Evolutionary conservation across 2,113 vertebrate genomes (phyloP), one percentile per base, ranked within the genome.

Genomic region (Anas platyrhynchos): DNA sequence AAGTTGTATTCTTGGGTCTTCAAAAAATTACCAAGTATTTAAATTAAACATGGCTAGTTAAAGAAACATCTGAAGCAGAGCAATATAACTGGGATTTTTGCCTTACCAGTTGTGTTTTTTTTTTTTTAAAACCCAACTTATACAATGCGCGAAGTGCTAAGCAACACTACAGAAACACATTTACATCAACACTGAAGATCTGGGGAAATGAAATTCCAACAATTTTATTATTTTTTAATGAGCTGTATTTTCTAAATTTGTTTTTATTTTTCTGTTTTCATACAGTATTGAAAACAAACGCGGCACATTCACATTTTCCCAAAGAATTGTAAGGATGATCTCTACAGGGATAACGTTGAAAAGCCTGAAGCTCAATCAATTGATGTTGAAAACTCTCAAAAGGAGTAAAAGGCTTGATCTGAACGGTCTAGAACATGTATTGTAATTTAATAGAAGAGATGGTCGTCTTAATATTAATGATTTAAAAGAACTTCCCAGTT

Each of bases 261-360:
- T 98, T 98, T 98, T 98, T 98, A 96, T 98, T 97, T 97, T 97
- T 98, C 97, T 98, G 98, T 98, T 98, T 99, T 99, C 98, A 98
- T 99, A 99, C 98, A 99, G 98, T 98, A 99, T 98, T 98, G 98
- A 99, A 99, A 99, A 98, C 98, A 98, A 98, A 99, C 98, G 98
- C 98, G 94, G 98, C 98, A 99, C 99, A 98, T 99, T 99, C 99
- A 99, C 99, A 99, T 99, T 99, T 99, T 98, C 98, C 98, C 98
- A 97, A 99, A 98, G 98, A 99, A 99, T 98, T 98, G 98, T 98
- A 98, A 99, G 98, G 98, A 98, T 98, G 98, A 99, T 98, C 98
- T 99, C 98, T 99, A 99, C 98, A 98, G 98, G 99, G 98, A 98
- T 98, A 99, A 99, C 97, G 98, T 97, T 98, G 98, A 98, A 98